Evolutionary conservation across 2,113 vertebrate species (phyloP), one percentile per base, ranked within the genome.

Genomic region (Dipodomys merriami): DNA sequence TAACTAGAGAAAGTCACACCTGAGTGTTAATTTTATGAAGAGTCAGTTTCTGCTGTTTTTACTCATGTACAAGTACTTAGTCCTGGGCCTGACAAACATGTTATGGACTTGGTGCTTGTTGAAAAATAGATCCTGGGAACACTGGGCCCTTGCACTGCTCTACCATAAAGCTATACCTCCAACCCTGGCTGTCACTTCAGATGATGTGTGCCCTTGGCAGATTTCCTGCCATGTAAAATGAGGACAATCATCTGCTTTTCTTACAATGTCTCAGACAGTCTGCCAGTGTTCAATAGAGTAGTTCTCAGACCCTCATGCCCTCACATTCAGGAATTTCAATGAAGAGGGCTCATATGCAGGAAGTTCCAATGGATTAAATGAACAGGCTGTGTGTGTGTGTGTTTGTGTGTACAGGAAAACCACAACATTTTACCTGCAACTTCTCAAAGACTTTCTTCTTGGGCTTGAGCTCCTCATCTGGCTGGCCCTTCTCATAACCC

Each of bases 401-500:
- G 35, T 39, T 39, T 39, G 39, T 39, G 65, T 68, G 10, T 64
- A 64, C 10, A 4, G 6, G 16, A 60, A 3, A 44, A 46, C 16
- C 13, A 35, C 7, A 79, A 46, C 44, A 35, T 3, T 95, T 97
- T 95, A 99, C 99, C 99, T 99, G 99, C 80, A 99, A 95, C 97
- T 99, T 99, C 97, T 99, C 99, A 96, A 99, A 99, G 83, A 99
- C 98, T 76, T 99, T 99, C 93, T 99, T 99, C 98, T 99, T 99
- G 29, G 99, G 99, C 93, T 99, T 99, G 83, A 99, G 98, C 95
- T 98, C 99, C 0, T 99, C 98, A 0, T 99, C 99, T 0, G 99
- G 98, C 35, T 98, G 98, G 33, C 98, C 98, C 0, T 96, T 96
- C 96, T 99, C 98, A 2, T 98, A 99, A n/a, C 99, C 99, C 83